Conservation (phyloP, 64 coral and sea anemone genomes). For the Pocillopora damicornis region DNA sequence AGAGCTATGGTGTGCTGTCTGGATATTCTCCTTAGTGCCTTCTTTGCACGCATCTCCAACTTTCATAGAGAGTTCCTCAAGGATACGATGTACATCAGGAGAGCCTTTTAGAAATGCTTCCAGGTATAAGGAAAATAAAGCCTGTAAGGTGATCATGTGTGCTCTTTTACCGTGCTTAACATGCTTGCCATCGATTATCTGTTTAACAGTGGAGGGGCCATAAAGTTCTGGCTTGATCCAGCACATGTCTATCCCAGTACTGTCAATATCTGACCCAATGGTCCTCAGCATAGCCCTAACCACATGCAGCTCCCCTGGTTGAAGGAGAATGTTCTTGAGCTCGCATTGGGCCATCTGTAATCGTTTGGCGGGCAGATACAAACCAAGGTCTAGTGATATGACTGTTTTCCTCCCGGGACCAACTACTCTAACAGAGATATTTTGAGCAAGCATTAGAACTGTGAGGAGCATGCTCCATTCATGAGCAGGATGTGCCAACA, state of each 20-base stretch:
- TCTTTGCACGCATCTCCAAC: constrained; percentile 31
- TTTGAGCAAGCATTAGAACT: constrained; percentile 37
- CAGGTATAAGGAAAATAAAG: constrained; percentile 35
- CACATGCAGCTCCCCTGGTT: constrained; percentile 55
- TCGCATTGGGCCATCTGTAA: constrained; percentile 44
- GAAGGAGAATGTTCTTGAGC: constrained; percentile 26
- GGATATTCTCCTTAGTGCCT: constrained; percentile 11
- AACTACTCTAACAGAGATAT: constrained; percentile 15
- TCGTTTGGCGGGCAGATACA: constrained; percentile 46
- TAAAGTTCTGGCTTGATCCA: constrained; percentile 57
- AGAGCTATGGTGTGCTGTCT: neutral
- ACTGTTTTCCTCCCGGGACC: constrained; percentile 35
- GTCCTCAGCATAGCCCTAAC: constrained; percentile 37
- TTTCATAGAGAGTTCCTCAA: neutral
- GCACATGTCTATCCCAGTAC: constrained; percentile 38
- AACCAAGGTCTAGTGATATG: constrained; percentile 32
- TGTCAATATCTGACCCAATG: constrained; percentile 26
- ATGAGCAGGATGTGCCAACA: constrained; percentile 40
- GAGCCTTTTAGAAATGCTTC: constrained; percentile 45
- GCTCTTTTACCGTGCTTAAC: constrained; percentile 53
- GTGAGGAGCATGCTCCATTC: constrained; percentile 24
- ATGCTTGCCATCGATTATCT: constrained; percentile 50
- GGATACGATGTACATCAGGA: neutral
- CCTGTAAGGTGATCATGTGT: constrained; percentile 42
- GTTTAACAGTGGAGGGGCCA: constrained; percentile 44